These are phyloP conservation scores for Seira sanloemensis DNA, from an alignment of 2,888 invertebrate genomes.

Conservation along the genomic window DNA sequence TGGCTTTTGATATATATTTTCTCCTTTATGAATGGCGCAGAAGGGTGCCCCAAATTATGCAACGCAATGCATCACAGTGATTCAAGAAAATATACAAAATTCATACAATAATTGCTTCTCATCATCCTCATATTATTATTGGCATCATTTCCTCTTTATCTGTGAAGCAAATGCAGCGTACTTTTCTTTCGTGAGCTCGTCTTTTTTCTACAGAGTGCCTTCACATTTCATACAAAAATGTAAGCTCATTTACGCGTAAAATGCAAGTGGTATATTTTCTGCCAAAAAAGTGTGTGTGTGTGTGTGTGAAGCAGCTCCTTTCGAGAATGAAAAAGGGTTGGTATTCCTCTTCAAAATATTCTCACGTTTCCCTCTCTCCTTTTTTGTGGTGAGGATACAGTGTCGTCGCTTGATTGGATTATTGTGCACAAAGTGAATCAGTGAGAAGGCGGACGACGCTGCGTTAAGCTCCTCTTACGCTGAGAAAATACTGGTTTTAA, in stretches of 20 bases:
- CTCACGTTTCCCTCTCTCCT: constrained; percentile 44
- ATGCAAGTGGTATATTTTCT: neutral
- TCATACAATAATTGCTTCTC: constrained; percentile 13
- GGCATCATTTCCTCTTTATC: constrained; percentile 8
- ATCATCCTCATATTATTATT: constrained; percentile 2
- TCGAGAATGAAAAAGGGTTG: constrained; percentile 45
- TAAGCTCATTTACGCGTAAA: constrained; percentile 61
- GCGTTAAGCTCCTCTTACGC: neutral
- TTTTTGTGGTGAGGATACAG: constrained; percentile 24
- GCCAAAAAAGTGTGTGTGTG: neutral
- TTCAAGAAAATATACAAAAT: constrained; percentile 1
- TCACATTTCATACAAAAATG: neutral
- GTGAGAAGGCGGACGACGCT: constrained; percentile 46
- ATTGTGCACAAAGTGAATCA: constrained; percentile 60
- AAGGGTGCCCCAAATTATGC: constrained; percentile 37
- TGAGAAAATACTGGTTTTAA: constrained; percentile 12
- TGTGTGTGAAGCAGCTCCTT: neutral
- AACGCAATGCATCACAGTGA: constrained; percentile 3
- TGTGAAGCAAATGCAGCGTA: constrained; percentile 7
- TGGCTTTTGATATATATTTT: constrained; percentile 26
- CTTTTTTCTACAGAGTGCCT: neutral
- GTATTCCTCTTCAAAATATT: constrained; percentile 30
- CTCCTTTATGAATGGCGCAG: constrained; percentile 43
- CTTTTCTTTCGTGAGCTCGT: neutral
- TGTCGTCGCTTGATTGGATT: constrained; percentile 64